Conservation (phyloP, 2,888 invertebrate genomes). For the Amblyjoppa proteus region DNA sequence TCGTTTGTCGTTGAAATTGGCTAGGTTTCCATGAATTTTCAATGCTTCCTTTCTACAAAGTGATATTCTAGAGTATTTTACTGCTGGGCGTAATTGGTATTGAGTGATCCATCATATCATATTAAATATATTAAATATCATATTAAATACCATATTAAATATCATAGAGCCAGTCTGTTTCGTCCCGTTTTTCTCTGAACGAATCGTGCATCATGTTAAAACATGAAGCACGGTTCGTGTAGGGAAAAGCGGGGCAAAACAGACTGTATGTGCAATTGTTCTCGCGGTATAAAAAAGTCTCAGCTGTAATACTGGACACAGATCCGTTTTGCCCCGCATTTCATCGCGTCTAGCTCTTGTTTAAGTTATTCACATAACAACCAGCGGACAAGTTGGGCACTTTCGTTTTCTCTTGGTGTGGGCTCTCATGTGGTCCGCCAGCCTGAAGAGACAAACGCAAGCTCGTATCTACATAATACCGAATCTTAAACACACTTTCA, state of each 20-base stretch:
- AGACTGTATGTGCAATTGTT: too few relatives aligned
- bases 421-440: background rate
- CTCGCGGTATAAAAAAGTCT: too few relatives aligned
- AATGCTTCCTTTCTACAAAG: background rate
- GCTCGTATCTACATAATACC: constrained; percentile 66
- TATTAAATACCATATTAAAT: too few relatives aligned
- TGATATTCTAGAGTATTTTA: background rate
- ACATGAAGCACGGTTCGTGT: background rate
- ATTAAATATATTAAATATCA: too few relatives aligned
- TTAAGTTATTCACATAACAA: constrained; percentile 48
- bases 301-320: too few relatives aligned
- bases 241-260: too few relatives aligned
- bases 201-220: background rate
- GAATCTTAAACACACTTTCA: constrained; percentile 68
- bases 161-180: too few relatives aligned
- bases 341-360: constrained; percentile 10
- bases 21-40: background rate
- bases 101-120: constrained; percentile 25
- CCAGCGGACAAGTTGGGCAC: constrained; percentile 16
- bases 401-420: constrained; percentile 40
- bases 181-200: too few relatives aligned
- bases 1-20: constrained; percentile 6
- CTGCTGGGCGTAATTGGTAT: constrained; percentile 4
- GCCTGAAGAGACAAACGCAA: constrained; percentile 54
- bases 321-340: too few relatives aligned